Evolutionary conservation across 2,113 vertebrate genomes (phyloP).

Genomic region (Triplophysa rosa): DNA sequence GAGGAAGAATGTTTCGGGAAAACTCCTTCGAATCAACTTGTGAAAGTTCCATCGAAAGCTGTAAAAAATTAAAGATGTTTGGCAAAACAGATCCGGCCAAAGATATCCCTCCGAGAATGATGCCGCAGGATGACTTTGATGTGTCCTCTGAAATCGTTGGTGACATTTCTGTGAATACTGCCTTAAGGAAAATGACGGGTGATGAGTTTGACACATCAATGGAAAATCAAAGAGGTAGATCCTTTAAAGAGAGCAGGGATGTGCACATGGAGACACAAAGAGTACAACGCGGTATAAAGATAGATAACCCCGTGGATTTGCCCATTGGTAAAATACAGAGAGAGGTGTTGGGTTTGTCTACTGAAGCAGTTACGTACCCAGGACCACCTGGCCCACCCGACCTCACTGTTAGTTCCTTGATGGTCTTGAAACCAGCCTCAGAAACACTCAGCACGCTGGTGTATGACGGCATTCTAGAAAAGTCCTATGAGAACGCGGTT

Average conservation of each 20-base stretch:
- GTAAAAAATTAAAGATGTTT: constrained; percentile 56
- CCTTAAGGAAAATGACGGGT: constrained; percentile 55
- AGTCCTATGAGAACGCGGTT: constrained; percentile 79
- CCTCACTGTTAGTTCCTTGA: constrained; percentile 70
- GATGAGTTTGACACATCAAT: constrained; percentile 57
- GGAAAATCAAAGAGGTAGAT: constrained; percentile 55
- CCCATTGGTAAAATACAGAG: constrained; percentile 53
- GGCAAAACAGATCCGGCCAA: constrained; percentile 52
- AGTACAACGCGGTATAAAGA: constrained; percentile 43
- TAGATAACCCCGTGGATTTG: constrained; percentile 55
- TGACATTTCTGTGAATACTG: constrained; percentile 60
- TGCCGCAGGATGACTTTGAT: constrained; percentile 55
- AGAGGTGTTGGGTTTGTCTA: constrained; percentile 58
- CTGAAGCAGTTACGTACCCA: constrained; percentile 54
- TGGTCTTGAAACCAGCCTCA: constrained; percentile 74
- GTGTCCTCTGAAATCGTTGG: constrained; percentile 43
- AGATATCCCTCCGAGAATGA: constrained; percentile 54
- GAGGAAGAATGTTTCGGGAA: constrained; percentile 53
- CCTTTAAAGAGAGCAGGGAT: constrained; percentile 59
- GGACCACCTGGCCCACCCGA: constrained; percentile 64
- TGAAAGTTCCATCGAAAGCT: constrained; percentile 52
- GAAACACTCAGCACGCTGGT: constrained; percentile 85
- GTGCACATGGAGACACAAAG: constrained; percentile 58
- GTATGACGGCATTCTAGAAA: constrained; percentile 94
- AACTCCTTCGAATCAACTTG: constrained; percentile 47